Conservation (phyloP, 2,888 invertebrate genomes). For the Rosalia funebris region DNA sequence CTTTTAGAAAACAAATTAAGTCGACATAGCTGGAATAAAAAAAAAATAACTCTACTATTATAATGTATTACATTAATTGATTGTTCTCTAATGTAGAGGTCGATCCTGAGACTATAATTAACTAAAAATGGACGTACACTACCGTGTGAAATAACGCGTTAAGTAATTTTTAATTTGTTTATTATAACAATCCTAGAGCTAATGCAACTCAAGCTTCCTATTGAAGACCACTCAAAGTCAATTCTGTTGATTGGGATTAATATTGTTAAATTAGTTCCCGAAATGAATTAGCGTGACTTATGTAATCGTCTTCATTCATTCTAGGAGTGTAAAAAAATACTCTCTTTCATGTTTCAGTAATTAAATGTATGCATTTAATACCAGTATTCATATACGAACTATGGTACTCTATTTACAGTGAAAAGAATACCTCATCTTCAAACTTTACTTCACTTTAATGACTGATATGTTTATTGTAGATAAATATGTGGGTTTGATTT, state of each 20-base stretch:
- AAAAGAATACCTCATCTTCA: no score
- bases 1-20: slow-evolving; percentile 3
- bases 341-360: no score
- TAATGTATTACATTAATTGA: slow-evolving; percentile 7
- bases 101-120: slow-evolving; percentile 1
- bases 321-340: no score
- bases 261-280: neutral
- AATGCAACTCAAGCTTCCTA: neutral
- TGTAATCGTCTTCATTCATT: no score
- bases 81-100: neutral
- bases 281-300: no score
- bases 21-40: neutral
- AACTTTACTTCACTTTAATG: no score
- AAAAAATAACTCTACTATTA: slow-evolving; percentile 1
- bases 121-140: neutral
- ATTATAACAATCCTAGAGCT: neutral
- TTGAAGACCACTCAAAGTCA: neutral
- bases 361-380: no score
- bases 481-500: no score
- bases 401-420: no score
- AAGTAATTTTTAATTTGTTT: slow-evolving; percentile 5
- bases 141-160: slow-evolving; percentile 3
- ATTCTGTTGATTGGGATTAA: neutral
- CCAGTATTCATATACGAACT: no score
- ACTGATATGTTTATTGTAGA: no score